A percentile compares a stretch with the other conserved stretches of the same genome.
Conservation (phyloP, 2,888 invertebrate genomes). For the Nasonia oneida region DNA sequence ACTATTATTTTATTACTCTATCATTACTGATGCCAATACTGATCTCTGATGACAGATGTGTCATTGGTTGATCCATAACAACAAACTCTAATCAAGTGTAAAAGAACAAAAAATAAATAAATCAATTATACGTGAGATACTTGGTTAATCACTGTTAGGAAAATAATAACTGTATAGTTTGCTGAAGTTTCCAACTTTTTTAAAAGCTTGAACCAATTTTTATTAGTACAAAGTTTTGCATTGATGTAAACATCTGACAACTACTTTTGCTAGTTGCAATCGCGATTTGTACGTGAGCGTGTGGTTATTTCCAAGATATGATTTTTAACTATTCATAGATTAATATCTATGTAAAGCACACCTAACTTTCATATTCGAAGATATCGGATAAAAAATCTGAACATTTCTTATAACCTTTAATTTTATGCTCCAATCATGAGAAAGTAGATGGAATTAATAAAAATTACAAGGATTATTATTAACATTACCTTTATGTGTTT, state of each 20-base stretch:
- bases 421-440: neutral
- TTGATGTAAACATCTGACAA: neutral
- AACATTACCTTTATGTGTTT: conserved; percentile 56
- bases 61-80: neutral
- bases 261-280: neutral
- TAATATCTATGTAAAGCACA: conserved; percentile 5
- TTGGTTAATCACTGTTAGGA: conserved; percentile 13
- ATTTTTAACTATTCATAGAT: neutral
- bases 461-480: conserved; percentile 22
- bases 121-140: neutral
- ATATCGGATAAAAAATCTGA: neutral
- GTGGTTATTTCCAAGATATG: neutral
- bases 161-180: conserved; percentile 21
- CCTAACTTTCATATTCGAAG: neutral
- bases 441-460: conserved; percentile 25
- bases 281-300: neutral
- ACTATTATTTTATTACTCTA: neutral
- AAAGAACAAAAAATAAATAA: neutral
- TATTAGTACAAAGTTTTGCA: neutral
- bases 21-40: neutral
- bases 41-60: neutral
- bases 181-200: neutral
- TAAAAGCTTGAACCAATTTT: neutral
- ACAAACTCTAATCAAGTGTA: conserved; percentile 8
- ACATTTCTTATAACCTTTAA: neutral